Base-by-base conservation (phyloP, 2,113 vertebrate genomes). In the Myocastor coypus region DNA sequence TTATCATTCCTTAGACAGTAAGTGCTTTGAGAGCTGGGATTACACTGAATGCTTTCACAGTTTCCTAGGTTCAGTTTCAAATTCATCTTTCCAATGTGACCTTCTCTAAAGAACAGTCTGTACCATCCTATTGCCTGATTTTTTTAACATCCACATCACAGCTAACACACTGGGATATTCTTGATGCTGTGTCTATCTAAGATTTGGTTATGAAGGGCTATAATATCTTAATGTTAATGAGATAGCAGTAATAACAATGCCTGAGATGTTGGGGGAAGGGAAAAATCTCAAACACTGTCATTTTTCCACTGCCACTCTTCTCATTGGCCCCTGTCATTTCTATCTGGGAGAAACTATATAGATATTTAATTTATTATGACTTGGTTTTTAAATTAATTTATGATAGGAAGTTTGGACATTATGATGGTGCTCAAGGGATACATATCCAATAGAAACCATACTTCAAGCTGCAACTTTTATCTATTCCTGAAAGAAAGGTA, bases 1-100 rank as follows among this genome's bases (percentile, higher is more conserved):
- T 94, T 55, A 37, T 40, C n/a, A 57, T 64, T 87, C 24, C 16
- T 8, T 2, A 30, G 28, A 63, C 26, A 11, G 9, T 84, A 90
- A 94, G 71, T 92, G 22, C 82, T 84, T 40, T 42, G 20, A 52
- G 61, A 91, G 28, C 61, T 59, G 63, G 71, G 13, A 92, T 85
- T 83, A 69, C 0, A 0, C 11, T 57, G 59, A n/a, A 40, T 13
- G 34, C 50, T 78, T 89, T 78, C 73, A 42, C 87, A 81, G 13
- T 26, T 68, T 71, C 34, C 84, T 26, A 30, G 14, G 57, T 30
- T 96, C 85, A 52, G 28, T 69, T 91, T 40, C 69, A 77, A 22
- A n/a, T 19, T 69, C 57, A 34, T 12, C 22, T 69, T 75, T 63
- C n/a, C 14, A 61, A 22, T 64, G 6, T 7, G 13, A 50, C 55